Evolutionary conservation across 2,888 invertebrate genomes (phyloP), one percentile per base, ranked within the genome.

Genomic region (Anarsia innoxiella): DNA sequence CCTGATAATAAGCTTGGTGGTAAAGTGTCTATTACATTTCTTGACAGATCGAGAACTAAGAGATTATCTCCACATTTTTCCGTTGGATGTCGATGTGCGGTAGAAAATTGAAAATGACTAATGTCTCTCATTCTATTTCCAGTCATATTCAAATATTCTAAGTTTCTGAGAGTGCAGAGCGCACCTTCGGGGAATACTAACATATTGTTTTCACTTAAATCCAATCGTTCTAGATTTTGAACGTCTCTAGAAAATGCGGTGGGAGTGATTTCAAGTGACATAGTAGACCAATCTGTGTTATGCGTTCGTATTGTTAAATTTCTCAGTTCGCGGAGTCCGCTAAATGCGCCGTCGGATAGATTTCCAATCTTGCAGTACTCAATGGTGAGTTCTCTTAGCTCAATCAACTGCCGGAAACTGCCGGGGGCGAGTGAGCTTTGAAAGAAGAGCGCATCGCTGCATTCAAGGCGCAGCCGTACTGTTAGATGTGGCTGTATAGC

Each of bases 321-420:
- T 49, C 91, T 86, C 44, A 95, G 86, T 66, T 93, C 91, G 41
- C 90, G 89, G 27, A 94, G 87, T 30, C 93, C 93, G 29, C 90
- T 88, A 61, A 95, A 93, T n/a, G 94, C 92, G 39, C 92, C 93
- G 55, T 92, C 90, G 41, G 93, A 91, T 40, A 94, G 85, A 64
- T 93, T 93, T 39, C 91, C 91, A 45, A 94, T 91, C 79, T 93
- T 93, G 74, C 94, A 94, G 65, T 91, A 92, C 66, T 93, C 93
- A 53, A 94, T 91, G 28, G 91, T 90, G 34, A 94, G 87, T 57
- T 93, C 92, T 44, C 90, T 88, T 40, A 94, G 80, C 71, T 93
- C 93, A 46, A 91, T 87, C 49, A 93, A 82, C 54, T 91, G 91
- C 49, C 91, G 87, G 66, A 93, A 92, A 72, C 92, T 93, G 51